Conservation (phyloP, 2,797 vertebrate species). For the Carduelis carduelis region DNA sequence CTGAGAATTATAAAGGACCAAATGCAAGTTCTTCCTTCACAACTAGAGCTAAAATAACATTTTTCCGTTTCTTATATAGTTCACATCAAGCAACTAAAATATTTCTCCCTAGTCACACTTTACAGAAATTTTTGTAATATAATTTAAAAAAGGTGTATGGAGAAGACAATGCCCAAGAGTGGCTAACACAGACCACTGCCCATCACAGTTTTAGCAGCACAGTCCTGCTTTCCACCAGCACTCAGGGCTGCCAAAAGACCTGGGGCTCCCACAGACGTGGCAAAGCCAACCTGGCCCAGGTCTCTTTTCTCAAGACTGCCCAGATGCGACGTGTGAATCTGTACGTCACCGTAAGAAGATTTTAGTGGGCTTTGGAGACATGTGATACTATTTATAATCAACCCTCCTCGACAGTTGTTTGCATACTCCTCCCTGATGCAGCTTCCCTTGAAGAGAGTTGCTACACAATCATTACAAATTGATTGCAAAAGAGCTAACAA, state of each 20-base stretch:
- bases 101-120: not conserved
- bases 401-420: constrained; percentile 78
- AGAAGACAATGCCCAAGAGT: not conserved
- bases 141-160: too few species aligned
- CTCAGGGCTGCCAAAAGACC: not conserved
- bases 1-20: not conserved
- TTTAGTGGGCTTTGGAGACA: constrained; percentile 70
- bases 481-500: constrained; percentile 99
- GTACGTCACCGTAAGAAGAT: constrained; percentile 50
- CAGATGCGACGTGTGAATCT: not conserved
- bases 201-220: not conserved
- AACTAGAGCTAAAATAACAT: not conserved
- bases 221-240: not conserved
- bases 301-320: not conserved
- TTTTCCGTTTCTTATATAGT: not conserved
- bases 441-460: constrained; percentile 85
- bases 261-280: fast-evolving
- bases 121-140: not conserved
- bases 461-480: constrained; percentile 99
- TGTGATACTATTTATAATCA: constrained; percentile 70
- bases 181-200: not conserved
- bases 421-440: constrained; percentile 84
- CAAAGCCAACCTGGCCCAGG: not conserved
- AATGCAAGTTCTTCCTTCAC: not conserved
- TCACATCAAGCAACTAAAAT: not conserved